Base-by-base conservation (phyloP, 2,113 vertebrate genomes). In the Toxostoma redivivum region DNA sequence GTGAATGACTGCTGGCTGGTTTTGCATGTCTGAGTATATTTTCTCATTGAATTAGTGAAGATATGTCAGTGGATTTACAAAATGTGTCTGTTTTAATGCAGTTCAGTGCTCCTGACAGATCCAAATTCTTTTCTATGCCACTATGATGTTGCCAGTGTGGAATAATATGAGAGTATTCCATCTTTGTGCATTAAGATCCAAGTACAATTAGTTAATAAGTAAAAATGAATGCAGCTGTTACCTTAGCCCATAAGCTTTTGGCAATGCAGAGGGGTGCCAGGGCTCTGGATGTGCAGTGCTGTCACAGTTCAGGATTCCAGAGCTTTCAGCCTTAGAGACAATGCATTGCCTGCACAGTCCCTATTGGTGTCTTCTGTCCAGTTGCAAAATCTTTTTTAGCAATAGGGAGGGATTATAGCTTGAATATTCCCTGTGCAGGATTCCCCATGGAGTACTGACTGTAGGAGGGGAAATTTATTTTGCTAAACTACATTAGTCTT, bases 171-270 rank as follows among this genome's bases (percentile, higher is more conserved):
- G 54, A 94, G 57, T 88, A 91, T 95, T 94, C 94, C 15, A 81
- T 89, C 67, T 96, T 45, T 62, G 47, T n/a, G 37, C 40, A 90
- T 78, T 73, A 87, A 81, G 88, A 83, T 90, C 69, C 69, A 96
- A 91, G 37, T 53, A 72, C 93, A 94, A 88, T 94, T 95, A 96
- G 47, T 65, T 95, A 93, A 76, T 86, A 92, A 92, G 23, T 86
- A 65, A 86, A 96, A 92, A 91, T 81, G 35, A 70, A 48, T 86
- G 81, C 62, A 57, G 15, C 45, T 81, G 47, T 65, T 76, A 44
- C 20, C 79, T 91, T 84, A 88, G 31, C 60, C 48, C 47, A 53
- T 61, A 82, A 92, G 10, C n/a, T 92, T 30, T 54, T 90, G 77
- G 67, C 25, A 65, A 4, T 4, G 5, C 7, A 13, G 35, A 51